Conservation (phyloP, 2,888 invertebrate genomes). For the Ischnura elegans region DNA sequence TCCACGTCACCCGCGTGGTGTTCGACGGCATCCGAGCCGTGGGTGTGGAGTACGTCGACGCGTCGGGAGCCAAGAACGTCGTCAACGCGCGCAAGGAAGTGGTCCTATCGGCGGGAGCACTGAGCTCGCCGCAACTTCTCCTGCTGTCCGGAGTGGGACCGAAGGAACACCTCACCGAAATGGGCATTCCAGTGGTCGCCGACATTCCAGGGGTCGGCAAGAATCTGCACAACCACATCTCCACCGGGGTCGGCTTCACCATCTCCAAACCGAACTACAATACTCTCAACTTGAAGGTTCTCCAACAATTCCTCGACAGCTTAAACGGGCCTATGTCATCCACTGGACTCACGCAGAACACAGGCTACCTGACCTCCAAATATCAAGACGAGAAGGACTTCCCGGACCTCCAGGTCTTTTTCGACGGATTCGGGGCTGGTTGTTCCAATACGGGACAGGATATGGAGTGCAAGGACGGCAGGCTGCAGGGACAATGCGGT, state of each 20-base stretch:
- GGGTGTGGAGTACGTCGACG: conserved; percentile 70
- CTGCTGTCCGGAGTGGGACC: conserved; percentile 93
- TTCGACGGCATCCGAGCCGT: conserved; percentile 79
- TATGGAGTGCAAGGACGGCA: not conserved
- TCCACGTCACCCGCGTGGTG: conserved; percentile 80
- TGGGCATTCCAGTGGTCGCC: conserved; percentile 82
- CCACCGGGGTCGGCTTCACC: conserved; percentile 81
- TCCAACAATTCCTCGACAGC: conserved; percentile 75
- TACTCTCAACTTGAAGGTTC: conserved; percentile 74
- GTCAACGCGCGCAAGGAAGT: conserved; percentile 86
- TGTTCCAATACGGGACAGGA: conserved; percentile 68
- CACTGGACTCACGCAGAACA: conserved; percentile 78
- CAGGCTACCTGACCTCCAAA: conserved; percentile 76
- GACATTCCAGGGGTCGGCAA: conserved; percentile 84
- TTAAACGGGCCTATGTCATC: conserved; percentile 77
- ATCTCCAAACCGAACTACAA: conserved; percentile 74
- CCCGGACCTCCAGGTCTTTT: conserved; percentile 76
- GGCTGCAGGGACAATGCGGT: conserved; percentile 42
- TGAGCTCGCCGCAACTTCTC: conserved; percentile 92
- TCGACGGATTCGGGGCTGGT: conserved; percentile 36
- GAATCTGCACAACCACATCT: conserved; percentile 91
- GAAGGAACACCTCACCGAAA: conserved; percentile 81
- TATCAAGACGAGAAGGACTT: conserved; percentile 74
- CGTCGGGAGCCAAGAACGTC: conserved; percentile 74
- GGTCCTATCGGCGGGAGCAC: conserved; percentile 90